phyloP scores from a whole-genome alignment of 2,113 vertebrate species.

The Ailurus styani region DNA sequence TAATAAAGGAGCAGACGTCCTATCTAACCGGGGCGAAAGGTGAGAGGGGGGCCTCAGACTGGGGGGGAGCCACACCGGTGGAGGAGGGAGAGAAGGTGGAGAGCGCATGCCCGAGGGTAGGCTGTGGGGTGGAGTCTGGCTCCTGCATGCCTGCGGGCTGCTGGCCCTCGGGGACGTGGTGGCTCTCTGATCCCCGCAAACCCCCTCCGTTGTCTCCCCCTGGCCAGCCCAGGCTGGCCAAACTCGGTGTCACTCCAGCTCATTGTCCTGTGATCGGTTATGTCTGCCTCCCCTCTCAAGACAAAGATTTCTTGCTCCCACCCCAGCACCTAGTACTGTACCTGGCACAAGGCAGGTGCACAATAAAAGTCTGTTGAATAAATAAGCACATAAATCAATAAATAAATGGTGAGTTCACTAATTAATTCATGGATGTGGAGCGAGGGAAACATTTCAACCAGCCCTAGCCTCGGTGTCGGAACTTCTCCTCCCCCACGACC shows the following conservation, averaged over 20 bases:
- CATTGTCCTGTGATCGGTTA: neutral
- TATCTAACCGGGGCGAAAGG: neutral
- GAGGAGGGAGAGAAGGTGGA: neutral
- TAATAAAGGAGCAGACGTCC: neutral
- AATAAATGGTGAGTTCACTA: neutral
- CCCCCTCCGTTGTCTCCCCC: neutral
- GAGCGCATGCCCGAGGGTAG: neutral
- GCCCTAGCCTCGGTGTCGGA: neutral
- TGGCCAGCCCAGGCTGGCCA: neutral
- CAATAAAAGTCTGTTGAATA: neutral
- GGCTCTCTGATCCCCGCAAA: neutral
- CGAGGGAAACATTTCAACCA: neutral
- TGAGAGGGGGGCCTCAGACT: neutral
- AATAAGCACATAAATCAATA: neutral
- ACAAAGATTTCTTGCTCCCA: neutral
- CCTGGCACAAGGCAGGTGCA: neutral
- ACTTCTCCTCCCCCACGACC: neutral
- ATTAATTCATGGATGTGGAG: neutral
- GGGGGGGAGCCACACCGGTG: fast-evolving
- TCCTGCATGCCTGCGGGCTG: neutral
- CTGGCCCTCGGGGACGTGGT: neutral
- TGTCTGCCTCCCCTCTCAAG: neutral
- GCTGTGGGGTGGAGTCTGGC: too few species aligned
- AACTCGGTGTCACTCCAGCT: neutral
- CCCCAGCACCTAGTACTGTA: neutral